Evolutionary conservation across 1,140 invertebrate species (phyloP).

Genomic region (Ditylenchus dipsaci): DNA sequence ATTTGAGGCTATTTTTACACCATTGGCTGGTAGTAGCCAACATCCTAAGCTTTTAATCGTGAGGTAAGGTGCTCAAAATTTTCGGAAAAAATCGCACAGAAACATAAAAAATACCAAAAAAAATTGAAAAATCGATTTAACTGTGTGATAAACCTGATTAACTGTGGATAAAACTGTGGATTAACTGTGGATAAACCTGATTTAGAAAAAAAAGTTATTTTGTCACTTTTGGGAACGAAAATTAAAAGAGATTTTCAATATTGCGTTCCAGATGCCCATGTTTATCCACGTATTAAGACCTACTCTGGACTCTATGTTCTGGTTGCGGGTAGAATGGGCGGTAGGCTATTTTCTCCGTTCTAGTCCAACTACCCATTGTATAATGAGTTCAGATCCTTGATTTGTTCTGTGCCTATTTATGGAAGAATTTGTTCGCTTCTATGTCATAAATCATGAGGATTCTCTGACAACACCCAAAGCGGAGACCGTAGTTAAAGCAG

Average conservation of each 20-base stretch:
- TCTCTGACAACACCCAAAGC: neutral
- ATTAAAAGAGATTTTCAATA: neutral
- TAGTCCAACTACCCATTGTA: neutral
- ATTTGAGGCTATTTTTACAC: too few relatives aligned
- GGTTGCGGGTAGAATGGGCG: constrained; percentile 15
- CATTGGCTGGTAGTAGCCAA: too few relatives aligned
- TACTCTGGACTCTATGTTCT: neutral
- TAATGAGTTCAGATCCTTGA: neutral
- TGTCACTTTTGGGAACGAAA: too few relatives aligned
- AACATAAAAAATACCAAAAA: too few relatives aligned
- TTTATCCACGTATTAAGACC: constrained; percentile 31
- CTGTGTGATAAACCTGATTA: neutral
- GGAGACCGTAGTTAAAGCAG: neutral
- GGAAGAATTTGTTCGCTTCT: constrained; percentile 9
- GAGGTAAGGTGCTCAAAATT: too few relatives aligned
- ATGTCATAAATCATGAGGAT: neutral
- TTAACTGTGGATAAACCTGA: too few relatives aligned
- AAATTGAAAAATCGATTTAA: too few relatives aligned
- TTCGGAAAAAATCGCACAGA: too few relatives aligned
- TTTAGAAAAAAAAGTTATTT: too few relatives aligned
- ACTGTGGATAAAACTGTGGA: too few relatives aligned
- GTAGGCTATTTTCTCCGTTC: constrained; percentile 4
- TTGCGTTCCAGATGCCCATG: constrained; percentile 37
- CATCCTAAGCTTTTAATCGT: too few relatives aligned
- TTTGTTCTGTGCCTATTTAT: constrained; percentile 10